Conservation (phyloP, 1,140 invertebrate genomes). For the Orussus abietinus region DNA sequence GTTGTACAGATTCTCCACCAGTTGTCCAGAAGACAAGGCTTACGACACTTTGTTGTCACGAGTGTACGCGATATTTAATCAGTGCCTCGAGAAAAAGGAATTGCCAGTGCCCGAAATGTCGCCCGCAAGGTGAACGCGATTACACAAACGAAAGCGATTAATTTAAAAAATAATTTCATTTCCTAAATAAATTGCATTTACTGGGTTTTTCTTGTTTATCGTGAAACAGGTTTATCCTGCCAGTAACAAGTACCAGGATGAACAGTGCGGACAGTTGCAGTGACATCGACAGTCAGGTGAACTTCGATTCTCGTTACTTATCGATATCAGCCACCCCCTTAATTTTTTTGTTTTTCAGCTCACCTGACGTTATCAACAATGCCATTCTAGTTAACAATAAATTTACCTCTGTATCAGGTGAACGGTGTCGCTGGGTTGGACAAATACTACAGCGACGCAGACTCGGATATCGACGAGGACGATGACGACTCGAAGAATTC, state of each 20-base stretch:
- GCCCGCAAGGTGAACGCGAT: constrained; percentile 43
- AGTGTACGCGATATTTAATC: constrained; percentile 62
- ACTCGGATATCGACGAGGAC: constrained; percentile 38
- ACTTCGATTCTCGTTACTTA: no score
- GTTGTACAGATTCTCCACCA: constrained; percentile 61
- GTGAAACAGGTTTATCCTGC: constrained; percentile 40
- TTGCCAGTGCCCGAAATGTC: constrained; percentile 59
- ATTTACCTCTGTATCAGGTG: no score
- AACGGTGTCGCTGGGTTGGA: constrained; percentile 35
- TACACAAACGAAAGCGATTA: constrained; percentile 1
- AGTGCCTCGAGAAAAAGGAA: constrained; percentile 62
- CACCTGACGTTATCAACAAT: no score
- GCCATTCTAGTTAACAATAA: no score
- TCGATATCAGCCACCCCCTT: no score
- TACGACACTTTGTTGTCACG: constrained; percentile 61
- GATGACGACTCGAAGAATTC: constrained; percentile 18
- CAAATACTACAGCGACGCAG: constrained; percentile 36
- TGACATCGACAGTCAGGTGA: constrained; percentile 43
- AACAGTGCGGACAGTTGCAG: constrained; percentile 44
- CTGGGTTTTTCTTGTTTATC: constrained; percentile 8
- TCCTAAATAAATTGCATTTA: background rate
- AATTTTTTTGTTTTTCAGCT: no score
- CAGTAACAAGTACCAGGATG: constrained; percentile 31
- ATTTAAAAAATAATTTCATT: background rate
- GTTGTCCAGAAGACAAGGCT: constrained; percentile 63